Evolutionary conservation across 2,797 vertebrate species (phyloP).

Genomic region (Pantherophis vulpinus): DNA sequence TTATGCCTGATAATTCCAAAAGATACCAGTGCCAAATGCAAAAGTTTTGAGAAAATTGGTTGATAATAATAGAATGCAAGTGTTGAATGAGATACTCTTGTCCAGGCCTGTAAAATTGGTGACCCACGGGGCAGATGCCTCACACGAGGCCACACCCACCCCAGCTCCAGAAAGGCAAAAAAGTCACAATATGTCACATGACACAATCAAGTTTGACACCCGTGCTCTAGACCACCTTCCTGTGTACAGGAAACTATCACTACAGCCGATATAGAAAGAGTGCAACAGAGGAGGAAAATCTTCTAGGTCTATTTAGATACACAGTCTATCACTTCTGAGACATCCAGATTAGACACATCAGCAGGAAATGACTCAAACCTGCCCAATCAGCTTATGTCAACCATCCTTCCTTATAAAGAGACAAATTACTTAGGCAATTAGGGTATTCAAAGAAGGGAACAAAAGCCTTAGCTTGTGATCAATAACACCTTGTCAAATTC

Average conservation of each 20-base stretch:
- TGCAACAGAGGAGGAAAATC: not conserved
- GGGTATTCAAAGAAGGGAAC: slow-evolving; percentile 13
- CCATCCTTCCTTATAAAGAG: slow-evolving; percentile 19
- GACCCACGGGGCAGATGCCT: no score
- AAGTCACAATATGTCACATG: not conserved
- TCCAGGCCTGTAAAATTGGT: not conserved
- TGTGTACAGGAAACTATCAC: not conserved
- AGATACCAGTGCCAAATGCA: not conserved
- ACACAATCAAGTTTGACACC: not conserved
- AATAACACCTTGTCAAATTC: slow-evolving; percentile 28
- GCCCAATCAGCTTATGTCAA: slow-evolving; percentile 5
- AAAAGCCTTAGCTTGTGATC: slow-evolving; percentile 25
- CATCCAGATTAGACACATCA: not conserved
- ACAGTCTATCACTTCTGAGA: not conserved
- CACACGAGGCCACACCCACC: not conserved
- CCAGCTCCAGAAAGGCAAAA: not conserved
- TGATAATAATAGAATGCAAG: not conserved
- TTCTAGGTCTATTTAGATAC: not conserved
- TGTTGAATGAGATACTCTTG: not conserved
- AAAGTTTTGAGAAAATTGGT: not conserved
- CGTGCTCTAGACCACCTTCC: not conserved
- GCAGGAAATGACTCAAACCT: slow-evolving; percentile 6
- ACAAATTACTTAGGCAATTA: slow-evolving; percentile 23
- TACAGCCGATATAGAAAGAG: not conserved
- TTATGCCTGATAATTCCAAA: not conserved